phyloP scores from a whole-genome alignment of 2,797 vertebrate species.

The Scolopax rusticola region DNA sequence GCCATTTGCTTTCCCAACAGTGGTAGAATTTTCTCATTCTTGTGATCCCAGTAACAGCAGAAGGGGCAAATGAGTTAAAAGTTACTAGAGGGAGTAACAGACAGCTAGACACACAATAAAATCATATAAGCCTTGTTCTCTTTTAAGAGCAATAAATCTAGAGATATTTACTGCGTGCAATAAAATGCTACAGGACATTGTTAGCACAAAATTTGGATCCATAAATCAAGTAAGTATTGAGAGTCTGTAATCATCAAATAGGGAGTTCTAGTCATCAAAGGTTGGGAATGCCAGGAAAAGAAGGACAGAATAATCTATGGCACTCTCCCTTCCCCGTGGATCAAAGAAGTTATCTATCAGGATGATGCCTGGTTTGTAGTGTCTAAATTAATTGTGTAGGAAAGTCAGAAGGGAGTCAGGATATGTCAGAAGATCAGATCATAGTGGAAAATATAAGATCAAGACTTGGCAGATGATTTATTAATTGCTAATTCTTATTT shows the following conservation, averaged over 20 bases:
- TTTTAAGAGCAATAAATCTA: slow-evolving; percentile 28
- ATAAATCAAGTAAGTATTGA: slow-evolving; percentile 1
- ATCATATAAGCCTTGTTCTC: neutral
- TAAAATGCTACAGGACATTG: slow-evolving; percentile 7
- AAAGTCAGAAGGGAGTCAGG: neutral
- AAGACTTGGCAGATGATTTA: slow-evolving; percentile 14
- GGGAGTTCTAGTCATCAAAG: neutral
- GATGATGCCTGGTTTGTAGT: neutral
- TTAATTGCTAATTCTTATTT: slow-evolving; percentile 33
- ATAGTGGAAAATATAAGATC: neutral
- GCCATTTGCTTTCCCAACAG: neutral
- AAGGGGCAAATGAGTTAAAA: slow-evolving; percentile 16
- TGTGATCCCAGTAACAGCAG: neutral
- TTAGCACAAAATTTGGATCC: slow-evolving; percentile 16
- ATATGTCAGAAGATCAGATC: neutral
- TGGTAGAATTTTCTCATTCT: neutral
- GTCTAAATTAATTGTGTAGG: neutral
- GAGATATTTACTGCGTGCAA: slow-evolving; percentile 15
- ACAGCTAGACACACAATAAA: neutral
- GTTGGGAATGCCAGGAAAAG: neutral
- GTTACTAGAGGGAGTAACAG: slow-evolving; percentile 11
- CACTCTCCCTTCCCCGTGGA: neutral
- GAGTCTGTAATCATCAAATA: neutral
- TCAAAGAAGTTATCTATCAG: neutral
- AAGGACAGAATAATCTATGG: neutral